Base-by-base conservation (phyloP, 2,113 vertebrate genomes). In the Aegotheles bennettii region DNA sequence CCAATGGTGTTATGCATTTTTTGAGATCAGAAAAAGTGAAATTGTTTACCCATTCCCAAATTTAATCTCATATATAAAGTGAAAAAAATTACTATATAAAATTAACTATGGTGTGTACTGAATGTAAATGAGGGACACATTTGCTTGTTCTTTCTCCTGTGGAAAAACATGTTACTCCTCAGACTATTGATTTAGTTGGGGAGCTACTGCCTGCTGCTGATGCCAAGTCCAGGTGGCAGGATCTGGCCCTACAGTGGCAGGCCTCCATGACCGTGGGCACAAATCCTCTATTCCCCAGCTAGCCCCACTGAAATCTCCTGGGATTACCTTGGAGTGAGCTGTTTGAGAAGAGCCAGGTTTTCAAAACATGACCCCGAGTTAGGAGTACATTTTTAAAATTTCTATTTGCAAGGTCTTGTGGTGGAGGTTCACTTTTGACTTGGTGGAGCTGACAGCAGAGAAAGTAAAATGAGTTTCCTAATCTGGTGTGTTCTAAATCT, bases 391-490 rank as follows among this genome's bases (percentile, higher is more conserved):
- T 81, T 88, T 38, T 16, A 0, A 60, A 74, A 64, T 92, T 85
- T 92, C 87, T 87, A 0, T 88, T 92, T 70, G 65, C 56, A 45
- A 0, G 17, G 82, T 90, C 89, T 82, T 28, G 1, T 43, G 68
- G 76, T 4, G 25, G 53, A 70, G 60, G 54, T 93, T 96, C 95
- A 76, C 93, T 93, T 89, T 92, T 84, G 47, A 36, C 57, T 87
- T 14, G 2, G 21, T 56, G 80, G 84, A 89, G 56, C 78, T 84
- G 83, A 86, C 20, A 1, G 84, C 84, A 54, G 80, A 67, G 87
- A 92, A 92, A 96, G 93, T 89, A 87, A 93, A 89, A 95, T 93
- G 90, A 92, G 90, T 94, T 97, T 96, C 90, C 91, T 94, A 92
- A 94, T 95, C 90, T 87, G 87, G 94, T 89, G 5, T 92, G 79